A percentile compares a stretch with the other conserved stretches of the same genome.
Conservation (phyloP, 2,797 vertebrate species). For the Buphagus erythrorhynchus region DNA sequence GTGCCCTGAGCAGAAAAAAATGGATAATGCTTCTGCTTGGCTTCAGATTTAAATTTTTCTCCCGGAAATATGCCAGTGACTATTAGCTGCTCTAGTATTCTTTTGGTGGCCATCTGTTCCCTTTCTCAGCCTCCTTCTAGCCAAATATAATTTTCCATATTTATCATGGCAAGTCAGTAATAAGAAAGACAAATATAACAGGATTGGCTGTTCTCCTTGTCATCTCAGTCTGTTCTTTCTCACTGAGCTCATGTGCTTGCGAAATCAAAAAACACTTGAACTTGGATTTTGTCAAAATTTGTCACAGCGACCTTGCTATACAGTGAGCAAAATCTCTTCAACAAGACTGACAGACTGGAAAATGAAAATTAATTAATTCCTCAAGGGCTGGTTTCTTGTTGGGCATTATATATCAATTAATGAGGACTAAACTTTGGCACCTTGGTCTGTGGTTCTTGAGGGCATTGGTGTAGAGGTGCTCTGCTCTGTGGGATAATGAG, state of each 20-base stretch:
- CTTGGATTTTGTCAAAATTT: conserved; percentile 23
- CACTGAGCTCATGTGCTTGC: conserved; percentile 49
- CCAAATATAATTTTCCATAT: conserved; percentile 70
- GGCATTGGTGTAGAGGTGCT: background rate
- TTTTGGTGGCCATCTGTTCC: conserved; percentile 67
- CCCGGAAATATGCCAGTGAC: conserved; percentile 50
- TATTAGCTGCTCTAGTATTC: conserved; percentile 65
- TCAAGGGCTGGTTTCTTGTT: background rate
- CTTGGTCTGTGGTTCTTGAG: background rate
- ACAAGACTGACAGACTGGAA: background rate
- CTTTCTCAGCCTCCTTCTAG: conserved; percentile 65
- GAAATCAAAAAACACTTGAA: conserved; percentile 35
- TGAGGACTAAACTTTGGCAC: background rate
- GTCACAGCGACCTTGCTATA: background rate
- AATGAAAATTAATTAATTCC: background rate
- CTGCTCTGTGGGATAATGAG: background rate
- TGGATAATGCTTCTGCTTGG: conserved; percentile 34
- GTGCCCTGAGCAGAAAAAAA: conserved; percentile 30
- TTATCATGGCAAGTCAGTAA: conserved; percentile 62
- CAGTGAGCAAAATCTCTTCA: conserved; percentile 1
- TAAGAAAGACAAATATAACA: conserved; percentile 65
- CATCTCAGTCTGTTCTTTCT: conserved; percentile 56
- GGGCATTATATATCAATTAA: background rate
- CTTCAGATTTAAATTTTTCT: conserved; percentile 51
- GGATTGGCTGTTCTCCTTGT: conserved; percentile 62